Evolutionary conservation across 2,888 invertebrate species (phyloP), one percentile per base, ranked within the genome.

Genomic region (Phytoseiulus persimilis): DNA sequence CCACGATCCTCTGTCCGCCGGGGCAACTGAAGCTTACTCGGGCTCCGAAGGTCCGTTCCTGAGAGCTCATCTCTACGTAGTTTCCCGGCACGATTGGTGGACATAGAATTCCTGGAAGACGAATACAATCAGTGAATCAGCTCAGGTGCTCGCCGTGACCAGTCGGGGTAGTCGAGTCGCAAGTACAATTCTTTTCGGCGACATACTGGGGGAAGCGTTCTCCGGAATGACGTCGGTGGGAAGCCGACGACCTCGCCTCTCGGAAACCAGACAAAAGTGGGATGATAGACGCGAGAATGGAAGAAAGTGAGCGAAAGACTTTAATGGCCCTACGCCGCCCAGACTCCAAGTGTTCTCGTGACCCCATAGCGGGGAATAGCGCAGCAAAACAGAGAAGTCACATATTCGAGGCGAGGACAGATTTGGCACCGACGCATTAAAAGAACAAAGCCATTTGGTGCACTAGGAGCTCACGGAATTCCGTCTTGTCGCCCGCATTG

Each of bases 21-120:
- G 96, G 95, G 92, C 97, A 97, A 91, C 95, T 95, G 93, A 96
- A 97, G 91, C 95, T 94, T 28, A 96, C 96, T 90, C 95, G 94
- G 11, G 96, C 96, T 90, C 96, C 96, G 92, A 95, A 95, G 91
- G 95, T 96, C 90, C 96, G 95, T 93, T 96, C 96, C 93, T 96
- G 95, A 92, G 96, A 96, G 90, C 95, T 94, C 91, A 96, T 93
- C 92, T 95, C 95, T 89, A 96, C 94, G 92, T 95, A 95, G 0
- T 95, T 95, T 87, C 94, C 93, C 9, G 95, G 93, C 90, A 94
- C 94, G 91, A 96, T 93, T 89, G 94, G 93, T 0, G 96, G 95
- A 92, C 97, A 97, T 91, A 95, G 94, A n/a, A 96, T 91, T 33
- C 91, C 91, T 91, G 83, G 6, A 90, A 90, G 31, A 39, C n/a